Base-by-base conservation (phyloP, 1,140 invertebrate genomes). In the Oryctes rhinoceros region DNA sequence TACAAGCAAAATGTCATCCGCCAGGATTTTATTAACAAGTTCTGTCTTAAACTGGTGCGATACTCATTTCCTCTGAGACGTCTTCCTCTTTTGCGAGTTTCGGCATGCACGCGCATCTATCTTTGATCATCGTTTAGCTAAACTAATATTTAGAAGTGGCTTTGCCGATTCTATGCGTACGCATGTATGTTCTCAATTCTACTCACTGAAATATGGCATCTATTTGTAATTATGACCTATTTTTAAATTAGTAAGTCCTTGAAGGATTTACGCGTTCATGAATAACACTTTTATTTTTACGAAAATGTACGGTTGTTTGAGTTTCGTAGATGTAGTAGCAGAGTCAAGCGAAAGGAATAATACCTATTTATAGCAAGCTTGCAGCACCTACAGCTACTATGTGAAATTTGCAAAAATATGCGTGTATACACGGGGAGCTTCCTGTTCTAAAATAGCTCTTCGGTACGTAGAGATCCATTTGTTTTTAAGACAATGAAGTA, bases 281-380 rank as follows among this genome's bases (percentile, higher is more conserved):
- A 71, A 35, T 71, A 71, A 35, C 7, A 35, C 20, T 71, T 71
- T 71, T 71, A 71, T 71, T 71, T 71, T 71, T 71, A 71, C 7
- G 35, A 37, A 71, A 71, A 37, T 37, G 37, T 24, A 71, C 65
- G 15, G 11, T 35, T 20, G 24, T n/a, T n/a, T n/a, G 3, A 13
- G 20, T 71, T 44, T 44, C 9, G 53, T 59, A 59, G 20, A 59
- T 18, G 18, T 15, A 44, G 39, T 44, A 44, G 5, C 24, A 7
- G 39, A 44, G 39, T 59, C 53, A 59, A 59, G 7, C n/a, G 53
- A 59, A 59, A 59, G 53, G 53, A n/a, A 18, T 59, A 59, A 3
- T 18, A 18, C 15, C 53, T 59, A 59, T 59, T 59, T 59, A 59
- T 59, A 59, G 53, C 5, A 18, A 44, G 39, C 53, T 59, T n/a